A percentile compares a stretch with the other conserved stretches of the same genome.
These are phyloP conservation scores for Illadopsis cleaveri DNA, from an alignment of 2,113 vertebrate species.

Conservation along the genomic window DNA sequence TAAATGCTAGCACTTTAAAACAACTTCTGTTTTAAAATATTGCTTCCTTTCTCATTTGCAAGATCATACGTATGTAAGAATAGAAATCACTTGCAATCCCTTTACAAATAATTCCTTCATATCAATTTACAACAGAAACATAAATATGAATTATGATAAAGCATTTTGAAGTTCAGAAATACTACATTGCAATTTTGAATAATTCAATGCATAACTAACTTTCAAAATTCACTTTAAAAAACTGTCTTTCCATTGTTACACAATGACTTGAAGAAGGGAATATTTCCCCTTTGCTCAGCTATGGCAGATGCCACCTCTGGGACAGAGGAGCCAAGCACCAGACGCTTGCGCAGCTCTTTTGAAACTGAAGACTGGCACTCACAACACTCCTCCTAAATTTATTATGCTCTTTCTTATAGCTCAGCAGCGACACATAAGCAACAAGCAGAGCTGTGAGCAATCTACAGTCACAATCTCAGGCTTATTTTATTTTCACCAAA, in stretches of 20 bases:
- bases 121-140: background rate
- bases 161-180: background rate
- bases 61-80: background rate
- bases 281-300: background rate
- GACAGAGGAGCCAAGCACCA: background rate
- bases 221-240: background rate
- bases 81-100: background rate
- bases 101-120: background rate
- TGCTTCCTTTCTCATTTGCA: background rate
- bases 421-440: background rate
- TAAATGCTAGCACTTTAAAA: background rate
- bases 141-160: background rate
- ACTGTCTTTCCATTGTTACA: background rate
- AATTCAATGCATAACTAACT: background rate
- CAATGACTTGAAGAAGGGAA: background rate
- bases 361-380: background rate
- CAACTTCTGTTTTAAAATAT: background rate
- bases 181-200: background rate
- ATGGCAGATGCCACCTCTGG: background rate
- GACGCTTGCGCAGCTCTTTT: background rate
- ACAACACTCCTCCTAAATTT: background rate
- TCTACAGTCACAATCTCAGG: background rate
- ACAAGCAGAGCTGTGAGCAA: background rate
- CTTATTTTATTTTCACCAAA: background rate
- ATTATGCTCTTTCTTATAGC: background rate